Base-by-base conservation (phyloP, 92 coral and sea anemone genomes). In the Siderastrea radians region DNA sequence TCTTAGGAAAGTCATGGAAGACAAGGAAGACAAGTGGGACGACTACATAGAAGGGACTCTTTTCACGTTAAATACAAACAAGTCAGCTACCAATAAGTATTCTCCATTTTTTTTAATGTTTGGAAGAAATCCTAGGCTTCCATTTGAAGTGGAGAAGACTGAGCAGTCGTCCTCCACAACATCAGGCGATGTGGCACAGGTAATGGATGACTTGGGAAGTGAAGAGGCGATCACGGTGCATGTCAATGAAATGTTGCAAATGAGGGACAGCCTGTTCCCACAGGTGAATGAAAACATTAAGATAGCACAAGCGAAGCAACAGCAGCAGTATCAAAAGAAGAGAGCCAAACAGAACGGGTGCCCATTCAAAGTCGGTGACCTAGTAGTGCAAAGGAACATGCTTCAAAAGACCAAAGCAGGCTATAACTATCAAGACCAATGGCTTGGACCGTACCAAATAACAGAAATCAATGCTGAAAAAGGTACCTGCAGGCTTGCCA, bases 41-140 rank as follows among this genome's bases (percentile, higher is more conserved):
- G 90, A 89, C 13, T 91, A 94, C 88, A 15, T 91, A 47, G 88
- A 89, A 67, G 89, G 95, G 38, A 86, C 93, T 6, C 58, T 94
- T 7, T 94, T 90, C 71, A 69, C 94, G 15, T 72, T 94, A 1
- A 94, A 91, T 71, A 81, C 90, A 15, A 91, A 88, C 70, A 63
- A 45, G 44, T 79, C 89, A 17, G 85, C 87, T 1, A 92, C 95
- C 1, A 92, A 93, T 0, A 87, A 87, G 11, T 91, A 82, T 84
- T 88, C 87, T 67, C 96, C 94, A 2, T 91, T 91, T 52, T 94
- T 69, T 63, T 6, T 88, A 7, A 88, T 84, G 91, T 80, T 63
- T 76, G 91, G 92, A 13, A 60, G 91, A 4, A 55, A 84, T 69
- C 89, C 89, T 12, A 65, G 79, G 77, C 85, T 93, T 17, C 94